A percentile compares a stretch with the other conserved stretches of the same genome.
Evolutionary conservation across 2,888 invertebrate genomes (phyloP).

Genomic region (Eulithis testata): DNA sequence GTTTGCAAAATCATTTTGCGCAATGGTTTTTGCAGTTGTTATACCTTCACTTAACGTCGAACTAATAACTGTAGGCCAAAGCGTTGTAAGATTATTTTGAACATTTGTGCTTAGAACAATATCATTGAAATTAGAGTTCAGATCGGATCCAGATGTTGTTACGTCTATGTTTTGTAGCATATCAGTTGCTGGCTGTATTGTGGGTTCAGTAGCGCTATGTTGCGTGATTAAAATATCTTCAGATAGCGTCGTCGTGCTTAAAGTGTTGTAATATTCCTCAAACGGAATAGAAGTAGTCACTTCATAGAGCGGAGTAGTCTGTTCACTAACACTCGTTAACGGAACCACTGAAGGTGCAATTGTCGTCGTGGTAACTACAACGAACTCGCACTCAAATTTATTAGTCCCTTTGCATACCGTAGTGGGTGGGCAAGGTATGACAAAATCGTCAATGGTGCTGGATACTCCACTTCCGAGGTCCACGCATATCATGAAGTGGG

Average conservation of each 20-base stretch:
- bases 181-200: constrained; percentile 9
- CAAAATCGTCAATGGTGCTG: constrained; percentile 68
- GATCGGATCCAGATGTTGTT: not conserved
- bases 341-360: constrained; percentile 28
- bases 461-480: constrained; percentile 73
- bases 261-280: constrained; percentile 42
- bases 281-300: constrained; percentile 29
- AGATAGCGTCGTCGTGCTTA: constrained; percentile 38
- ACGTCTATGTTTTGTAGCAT: constrained; percentile 7
- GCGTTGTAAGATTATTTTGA: not conserved
- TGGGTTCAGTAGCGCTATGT: constrained; percentile 11
- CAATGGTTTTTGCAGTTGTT: not conserved
- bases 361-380: constrained; percentile 31
- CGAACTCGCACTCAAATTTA: constrained; percentile 72
- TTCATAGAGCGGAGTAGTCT: constrained; percentile 18
- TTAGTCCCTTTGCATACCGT: constrained; percentile 66
- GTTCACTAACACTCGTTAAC: constrained; percentile 25
- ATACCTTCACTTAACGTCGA: constrained; percentile 1
- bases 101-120: constrained; percentile 1
- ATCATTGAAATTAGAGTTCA: constrained; percentile 7
- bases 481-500: constrained; percentile 80
- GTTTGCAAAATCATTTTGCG: not conserved
- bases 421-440: constrained; percentile 68
- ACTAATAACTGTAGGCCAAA: not conserved
- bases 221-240: constrained; percentile 22